A percentile compares a stretch with the other conserved stretches of the same genome.
These are phyloP conservation scores for Dicaeum eximium DNA, from an alignment of 2,113 vertebrate genomes.

Conservation along the genomic window DNA sequence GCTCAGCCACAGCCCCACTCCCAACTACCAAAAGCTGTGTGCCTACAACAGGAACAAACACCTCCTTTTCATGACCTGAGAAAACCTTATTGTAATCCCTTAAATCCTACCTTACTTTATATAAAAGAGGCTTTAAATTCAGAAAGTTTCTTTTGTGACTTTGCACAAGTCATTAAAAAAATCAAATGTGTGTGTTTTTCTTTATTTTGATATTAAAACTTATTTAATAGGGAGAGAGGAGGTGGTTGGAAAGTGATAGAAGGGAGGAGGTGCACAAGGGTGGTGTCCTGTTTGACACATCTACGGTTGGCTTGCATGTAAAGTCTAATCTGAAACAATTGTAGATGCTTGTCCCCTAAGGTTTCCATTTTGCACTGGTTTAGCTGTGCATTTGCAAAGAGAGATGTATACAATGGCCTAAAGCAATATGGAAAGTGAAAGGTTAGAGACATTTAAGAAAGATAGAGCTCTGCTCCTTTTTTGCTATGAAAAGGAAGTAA, in stretches of 20 bases:
- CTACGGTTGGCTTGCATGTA: background rate
- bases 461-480: background rate
- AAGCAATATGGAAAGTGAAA: background rate
- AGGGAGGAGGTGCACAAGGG: background rate
- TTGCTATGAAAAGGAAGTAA: background rate
- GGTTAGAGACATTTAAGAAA: background rate
- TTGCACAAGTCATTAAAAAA: background rate
- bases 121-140: background rate
- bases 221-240: background rate
- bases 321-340: background rate
- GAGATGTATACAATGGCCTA: background rate
- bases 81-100: background rate
- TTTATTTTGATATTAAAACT: background rate
- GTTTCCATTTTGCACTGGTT: background rate
- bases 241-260: background rate
- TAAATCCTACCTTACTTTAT: background rate
- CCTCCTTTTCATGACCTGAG: background rate
- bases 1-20: too few relatives aligned
- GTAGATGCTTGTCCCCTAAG: background rate
- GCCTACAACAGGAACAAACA: too few relatives aligned
- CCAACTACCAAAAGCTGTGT: too few relatives aligned
- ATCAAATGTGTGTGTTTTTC: background rate
- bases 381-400: background rate
- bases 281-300: background rate
- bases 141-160: background rate